Percentiles rank a stretch among this genome's conserved stretches.
These are phyloP conservation scores for Clanis bilineata DNA, from an alignment of 2,888 invertebrate genomes.

Conservation along the genomic window DNA sequence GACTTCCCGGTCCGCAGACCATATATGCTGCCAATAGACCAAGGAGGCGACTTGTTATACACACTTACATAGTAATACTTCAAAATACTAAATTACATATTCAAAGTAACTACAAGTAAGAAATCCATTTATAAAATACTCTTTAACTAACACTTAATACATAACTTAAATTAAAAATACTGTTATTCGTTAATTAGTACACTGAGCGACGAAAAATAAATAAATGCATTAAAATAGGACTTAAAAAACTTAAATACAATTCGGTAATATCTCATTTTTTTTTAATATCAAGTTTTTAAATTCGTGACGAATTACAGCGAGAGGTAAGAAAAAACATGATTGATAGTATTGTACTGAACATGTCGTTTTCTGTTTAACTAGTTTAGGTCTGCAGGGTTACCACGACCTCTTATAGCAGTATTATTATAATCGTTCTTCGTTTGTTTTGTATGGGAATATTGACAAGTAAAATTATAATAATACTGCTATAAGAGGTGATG, in stretches of 20 bases:
- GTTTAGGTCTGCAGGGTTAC: background rate
- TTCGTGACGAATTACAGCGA: background rate
- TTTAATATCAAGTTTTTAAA: background rate
- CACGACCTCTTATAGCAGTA: no score
- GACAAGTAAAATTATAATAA: no score
- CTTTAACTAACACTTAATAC: background rate
- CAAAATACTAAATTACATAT: background rate
- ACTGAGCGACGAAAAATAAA: constrained; percentile 3
- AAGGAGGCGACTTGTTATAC: no score
- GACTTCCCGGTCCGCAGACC: no score
- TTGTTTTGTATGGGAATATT: no score
- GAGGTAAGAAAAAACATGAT: background rate
- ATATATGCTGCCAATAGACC: no score
- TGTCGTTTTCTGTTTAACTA: background rate
- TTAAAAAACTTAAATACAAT: constrained; percentile 5
- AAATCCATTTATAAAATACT: background rate
- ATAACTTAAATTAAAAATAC: constrained; percentile 1
- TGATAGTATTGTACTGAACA: background rate
- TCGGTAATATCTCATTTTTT: background rate
- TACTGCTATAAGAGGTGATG: no score
- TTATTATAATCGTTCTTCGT: no score
- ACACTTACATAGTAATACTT: no score
- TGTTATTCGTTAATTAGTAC: background rate
- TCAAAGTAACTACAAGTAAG: background rate
- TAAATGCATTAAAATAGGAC: constrained; percentile 17